Conservation (phyloP, 2,888 invertebrate genomes). For the Agonum fuliginosum region DNA sequence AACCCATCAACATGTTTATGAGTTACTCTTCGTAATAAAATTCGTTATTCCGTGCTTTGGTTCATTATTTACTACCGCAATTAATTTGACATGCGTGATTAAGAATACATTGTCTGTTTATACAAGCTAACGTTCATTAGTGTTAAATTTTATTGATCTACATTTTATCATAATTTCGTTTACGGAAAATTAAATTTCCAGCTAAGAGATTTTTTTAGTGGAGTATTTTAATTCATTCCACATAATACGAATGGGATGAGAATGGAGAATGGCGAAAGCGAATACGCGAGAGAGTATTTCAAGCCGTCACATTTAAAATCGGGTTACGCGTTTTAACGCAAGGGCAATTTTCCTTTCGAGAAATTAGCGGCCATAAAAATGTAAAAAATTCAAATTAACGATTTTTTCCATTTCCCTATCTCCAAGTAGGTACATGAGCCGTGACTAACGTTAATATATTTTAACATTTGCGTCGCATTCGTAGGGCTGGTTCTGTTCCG, state of each 20-base stretch:
- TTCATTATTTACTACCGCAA: conserved; percentile 12
- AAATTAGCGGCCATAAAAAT: conserved; percentile 59
- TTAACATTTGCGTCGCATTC: conserved; percentile 56
- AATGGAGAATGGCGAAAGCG: background rate
- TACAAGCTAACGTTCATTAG: background rate
- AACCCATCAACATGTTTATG: conserved; percentile 17
- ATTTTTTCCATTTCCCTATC: conserved; percentile 59
- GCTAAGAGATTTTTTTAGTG: background rate
- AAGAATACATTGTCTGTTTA: conserved; percentile 12
- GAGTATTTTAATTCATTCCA: conserved; percentile 2
- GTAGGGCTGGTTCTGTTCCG: background rate
- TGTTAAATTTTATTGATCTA: conserved; percentile 3
- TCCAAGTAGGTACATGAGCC: conserved; percentile 56
- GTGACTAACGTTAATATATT: conserved; percentile 60
- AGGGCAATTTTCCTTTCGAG: conserved; percentile 57
- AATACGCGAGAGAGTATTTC: conserved; percentile 26
- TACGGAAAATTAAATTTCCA: conserved; percentile 13
- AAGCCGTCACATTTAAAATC: conserved; percentile 51
- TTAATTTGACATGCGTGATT: conserved; percentile 29
- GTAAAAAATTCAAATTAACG: conserved; percentile 60
- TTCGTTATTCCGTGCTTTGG: conserved; percentile 21
- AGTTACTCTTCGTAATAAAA: conserved; percentile 7
- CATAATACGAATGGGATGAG: conserved; percentile 25
- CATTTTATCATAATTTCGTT: conserved; percentile 3
- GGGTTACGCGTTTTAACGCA: conserved; percentile 54